Evolutionary conservation across 2,888 invertebrate species (phyloP).

Genomic region (Trichogramma dendrolimi): DNA sequence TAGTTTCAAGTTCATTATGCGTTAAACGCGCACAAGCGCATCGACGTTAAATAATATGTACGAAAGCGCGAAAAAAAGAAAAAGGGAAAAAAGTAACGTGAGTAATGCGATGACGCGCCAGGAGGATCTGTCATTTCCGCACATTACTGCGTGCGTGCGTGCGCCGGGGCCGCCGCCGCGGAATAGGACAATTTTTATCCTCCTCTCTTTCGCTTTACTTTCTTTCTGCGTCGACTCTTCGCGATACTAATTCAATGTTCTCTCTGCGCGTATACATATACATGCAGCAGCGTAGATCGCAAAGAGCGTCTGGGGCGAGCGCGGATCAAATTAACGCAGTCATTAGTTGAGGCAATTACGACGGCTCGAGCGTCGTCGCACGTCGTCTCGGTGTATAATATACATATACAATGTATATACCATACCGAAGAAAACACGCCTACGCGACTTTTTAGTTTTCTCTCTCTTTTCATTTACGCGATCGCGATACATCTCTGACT

Average conservation of each 20-base stretch:
- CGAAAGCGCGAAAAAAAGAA: background rate
- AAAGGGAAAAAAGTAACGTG: background rate
- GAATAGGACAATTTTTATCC: constrained; percentile 21
- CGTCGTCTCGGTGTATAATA: no score
- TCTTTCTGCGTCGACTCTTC: constrained; percentile 1
- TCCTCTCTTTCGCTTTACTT: background rate
- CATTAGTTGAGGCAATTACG: constrained; percentile 49
- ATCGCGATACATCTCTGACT: background rate
- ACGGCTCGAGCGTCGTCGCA: constrained; percentile 34
- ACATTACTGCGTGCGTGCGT: background rate
- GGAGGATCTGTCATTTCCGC: constrained; percentile 22
- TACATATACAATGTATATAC: constrained; percentile 11
- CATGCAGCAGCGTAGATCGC: background rate
- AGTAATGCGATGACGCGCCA: constrained; percentile 14
- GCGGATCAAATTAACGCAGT: constrained; percentile 43
- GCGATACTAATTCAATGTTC: constrained; percentile 36
- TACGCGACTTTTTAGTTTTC: background rate
- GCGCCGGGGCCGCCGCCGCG: constrained; percentile 14
- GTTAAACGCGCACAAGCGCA: no score
- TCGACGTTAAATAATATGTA: no score
- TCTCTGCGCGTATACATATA: constrained; percentile 27
- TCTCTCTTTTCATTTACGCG: background rate
- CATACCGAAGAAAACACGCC: constrained; percentile 30
- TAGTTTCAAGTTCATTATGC: no score
- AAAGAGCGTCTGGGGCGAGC: constrained; percentile 11